phyloP scores from a whole-genome alignment of 2,888 invertebrate species.

The Parnassius mnemosyne region DNA sequence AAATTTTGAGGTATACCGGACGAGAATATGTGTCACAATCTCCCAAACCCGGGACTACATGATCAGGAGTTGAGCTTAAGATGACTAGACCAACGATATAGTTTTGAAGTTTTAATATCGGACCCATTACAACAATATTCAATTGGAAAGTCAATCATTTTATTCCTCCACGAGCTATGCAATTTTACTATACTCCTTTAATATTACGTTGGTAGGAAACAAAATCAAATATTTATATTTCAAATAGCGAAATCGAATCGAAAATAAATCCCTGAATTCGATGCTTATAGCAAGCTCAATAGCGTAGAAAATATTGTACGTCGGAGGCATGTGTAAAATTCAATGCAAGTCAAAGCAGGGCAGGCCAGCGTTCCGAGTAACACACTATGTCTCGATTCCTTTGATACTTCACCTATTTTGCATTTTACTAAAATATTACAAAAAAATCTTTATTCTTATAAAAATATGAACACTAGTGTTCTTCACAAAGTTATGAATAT shows the following conservation, averaged over 20 bases:
- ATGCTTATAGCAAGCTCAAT: slow-evolving; percentile 24
- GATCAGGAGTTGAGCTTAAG: too few species aligned
- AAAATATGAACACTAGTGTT: slow-evolving; percentile 4
- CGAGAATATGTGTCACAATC: too few species aligned
- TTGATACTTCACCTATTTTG: slow-evolving; percentile 21
- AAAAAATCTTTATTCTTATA: not conserved
- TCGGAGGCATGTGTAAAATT: slow-evolving; percentile 23
- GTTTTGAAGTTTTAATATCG: too few species aligned
- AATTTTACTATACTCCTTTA: not conserved
- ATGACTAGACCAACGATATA: too few species aligned
- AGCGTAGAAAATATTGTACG: slow-evolving; percentile 25
- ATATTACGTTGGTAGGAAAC: slow-evolving; percentile 4
- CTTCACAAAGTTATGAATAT: not conserved
- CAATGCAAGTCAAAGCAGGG: slow-evolving; percentile 24
- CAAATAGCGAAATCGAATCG: slow-evolving; percentile 21
- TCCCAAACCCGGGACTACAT: too few species aligned
- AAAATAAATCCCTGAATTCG: slow-evolving; percentile 26
- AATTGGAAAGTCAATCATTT: too few species aligned
- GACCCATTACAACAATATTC: too few species aligned
- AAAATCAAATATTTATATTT: slow-evolving; percentile 24
- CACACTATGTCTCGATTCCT: slow-evolving; percentile 20
- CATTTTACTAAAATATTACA: slow-evolving; percentile 22
- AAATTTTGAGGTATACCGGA: too few species aligned
- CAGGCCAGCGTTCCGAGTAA: slow-evolving; percentile 14
- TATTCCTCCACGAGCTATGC: too few species aligned